Conservation (phyloP, 2,888 invertebrate species). For the Eulithis testata region DNA sequence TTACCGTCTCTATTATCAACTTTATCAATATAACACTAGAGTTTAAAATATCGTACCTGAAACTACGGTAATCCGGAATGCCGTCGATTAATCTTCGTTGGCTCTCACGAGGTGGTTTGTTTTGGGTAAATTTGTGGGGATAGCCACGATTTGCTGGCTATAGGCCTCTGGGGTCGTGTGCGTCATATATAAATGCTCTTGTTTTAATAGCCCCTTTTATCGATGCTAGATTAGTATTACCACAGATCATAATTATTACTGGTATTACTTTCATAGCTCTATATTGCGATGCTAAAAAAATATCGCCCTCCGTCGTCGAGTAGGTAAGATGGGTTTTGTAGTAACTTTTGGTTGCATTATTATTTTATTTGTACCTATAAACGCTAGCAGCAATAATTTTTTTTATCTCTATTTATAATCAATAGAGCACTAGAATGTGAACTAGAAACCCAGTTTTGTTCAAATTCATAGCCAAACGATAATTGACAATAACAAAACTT, state of each 20-base stretch:
- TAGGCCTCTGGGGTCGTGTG: conserved; percentile 69
- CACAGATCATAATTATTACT: too few relatives aligned
- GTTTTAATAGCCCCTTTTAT: conserved; percentile 72
- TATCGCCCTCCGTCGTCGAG: too few relatives aligned
- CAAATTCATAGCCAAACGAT: too few relatives aligned
- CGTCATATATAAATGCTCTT: conserved; percentile 76
- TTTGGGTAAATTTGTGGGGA: conserved; percentile 78
- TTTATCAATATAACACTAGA: conserved; percentile 47
- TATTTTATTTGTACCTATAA: too few relatives aligned
- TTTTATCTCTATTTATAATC: too few relatives aligned
- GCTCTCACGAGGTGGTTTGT: conserved; percentile 77
- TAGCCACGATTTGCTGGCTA: conserved; percentile 73
- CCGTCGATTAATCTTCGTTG: conserved; percentile 76
- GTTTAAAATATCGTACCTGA: conserved; percentile 48
- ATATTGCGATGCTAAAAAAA: conserved; percentile 38
- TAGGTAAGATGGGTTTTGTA: neutral
- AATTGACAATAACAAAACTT: too few relatives aligned
- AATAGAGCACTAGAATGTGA: too few relatives aligned
- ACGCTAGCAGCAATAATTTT: too few relatives aligned
- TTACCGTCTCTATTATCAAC: conserved; percentile 38
- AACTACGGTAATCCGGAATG: conserved; percentile 71
- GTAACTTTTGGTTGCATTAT: too few relatives aligned
- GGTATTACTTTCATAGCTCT: conserved; percentile 26
- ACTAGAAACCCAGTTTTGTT: too few relatives aligned
- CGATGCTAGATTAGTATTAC: conserved; percentile 58